Percentiles rank a stretch among this genome's conserved stretches.
phyloP scores from a whole-genome alignment of 2,888 invertebrate genomes.

The Nomada fucata region DNA sequence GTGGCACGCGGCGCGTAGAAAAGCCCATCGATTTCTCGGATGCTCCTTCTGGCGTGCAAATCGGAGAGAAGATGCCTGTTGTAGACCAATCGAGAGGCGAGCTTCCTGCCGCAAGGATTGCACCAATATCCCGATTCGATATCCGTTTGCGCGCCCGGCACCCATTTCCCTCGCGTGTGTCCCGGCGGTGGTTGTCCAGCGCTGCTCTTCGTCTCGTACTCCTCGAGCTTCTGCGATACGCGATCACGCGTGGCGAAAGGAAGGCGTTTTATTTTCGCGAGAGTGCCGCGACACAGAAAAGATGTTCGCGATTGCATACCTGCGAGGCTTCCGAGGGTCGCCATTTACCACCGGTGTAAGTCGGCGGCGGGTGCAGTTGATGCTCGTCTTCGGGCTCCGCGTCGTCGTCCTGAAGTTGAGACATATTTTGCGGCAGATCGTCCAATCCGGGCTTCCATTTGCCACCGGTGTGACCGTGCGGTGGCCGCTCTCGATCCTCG shows the following conservation, averaged over 20 bases:
- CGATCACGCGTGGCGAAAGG: not conserved
- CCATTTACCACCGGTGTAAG: conserved; percentile 89
- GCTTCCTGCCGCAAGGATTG: conserved; percentile 90
- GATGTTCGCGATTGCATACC: conserved; percentile 34
- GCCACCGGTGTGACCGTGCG: conserved; percentile 87
- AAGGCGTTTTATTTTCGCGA: not conserved
- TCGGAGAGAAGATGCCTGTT: conserved; percentile 91
- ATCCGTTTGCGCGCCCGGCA: conserved; percentile 87
- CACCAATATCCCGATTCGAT: conserved; percentile 90
- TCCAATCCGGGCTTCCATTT: conserved; percentile 90
- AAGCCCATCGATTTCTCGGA: conserved; percentile 87
- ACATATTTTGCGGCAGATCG: conserved; percentile 74
- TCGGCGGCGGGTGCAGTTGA: conserved; percentile 83
- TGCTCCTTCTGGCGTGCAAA: conserved; percentile 86
- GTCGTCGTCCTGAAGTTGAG: conserved; percentile 82
- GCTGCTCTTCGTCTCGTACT: conserved; percentile 72
- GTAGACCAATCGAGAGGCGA: conserved; percentile 90
- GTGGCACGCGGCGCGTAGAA: conserved; percentile 69
- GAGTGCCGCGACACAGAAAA: not conserved
- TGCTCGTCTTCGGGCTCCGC: conserved; percentile 75
- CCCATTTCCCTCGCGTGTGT: conserved; percentile 93
- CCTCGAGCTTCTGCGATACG: conserved; percentile 73
- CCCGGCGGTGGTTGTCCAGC: conserved; percentile 86
- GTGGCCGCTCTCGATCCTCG: conserved; percentile 85
- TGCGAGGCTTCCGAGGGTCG: conserved; percentile 84